Conservation (phyloP, 2,888 invertebrate species). For the Xanthia icteritia region DNA sequence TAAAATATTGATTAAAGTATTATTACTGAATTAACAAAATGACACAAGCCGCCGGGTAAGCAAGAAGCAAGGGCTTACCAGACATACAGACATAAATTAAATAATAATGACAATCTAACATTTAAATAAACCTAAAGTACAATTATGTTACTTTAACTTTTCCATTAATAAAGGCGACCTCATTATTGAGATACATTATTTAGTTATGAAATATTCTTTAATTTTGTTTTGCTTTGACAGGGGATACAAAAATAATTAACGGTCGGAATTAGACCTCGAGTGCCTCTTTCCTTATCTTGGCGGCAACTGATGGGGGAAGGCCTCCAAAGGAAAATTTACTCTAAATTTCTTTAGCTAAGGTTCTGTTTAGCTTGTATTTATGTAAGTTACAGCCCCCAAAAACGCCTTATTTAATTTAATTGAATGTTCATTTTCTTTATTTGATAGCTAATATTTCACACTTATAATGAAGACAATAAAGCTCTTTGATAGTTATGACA, state of each 20-base stretch:
- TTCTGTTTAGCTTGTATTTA: conserved; percentile 30
- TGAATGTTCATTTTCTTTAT: conserved; percentile 70
- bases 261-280: conserved; percentile 63
- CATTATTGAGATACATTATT: conserved; percentile 51
- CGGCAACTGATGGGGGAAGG: conserved; percentile 25
- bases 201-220: conserved; percentile 61
- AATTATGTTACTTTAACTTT: conserved; percentile 4
- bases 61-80: neutral
- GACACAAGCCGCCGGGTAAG: neutral
- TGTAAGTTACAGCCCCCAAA: conserved; percentile 43
- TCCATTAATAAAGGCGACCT: conserved; percentile 20
- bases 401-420: conserved; percentile 65
- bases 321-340: conserved; percentile 9
- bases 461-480: conserved; percentile 60
- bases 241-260: conserved; percentile 68
- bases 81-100: neutral
- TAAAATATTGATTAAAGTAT: neutral
- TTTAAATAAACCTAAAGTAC: neutral
- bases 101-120: neutral
- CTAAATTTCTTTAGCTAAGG: neutral
- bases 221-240: conserved; percentile 66
- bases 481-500: conserved; percentile 56
- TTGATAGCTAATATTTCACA: conserved; percentile 69
- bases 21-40: neutral
- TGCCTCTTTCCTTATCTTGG: conserved; percentile 53